phyloP scores from a whole-genome alignment of 2,797 vertebrate species.

The Bufotes viridis region DNA sequence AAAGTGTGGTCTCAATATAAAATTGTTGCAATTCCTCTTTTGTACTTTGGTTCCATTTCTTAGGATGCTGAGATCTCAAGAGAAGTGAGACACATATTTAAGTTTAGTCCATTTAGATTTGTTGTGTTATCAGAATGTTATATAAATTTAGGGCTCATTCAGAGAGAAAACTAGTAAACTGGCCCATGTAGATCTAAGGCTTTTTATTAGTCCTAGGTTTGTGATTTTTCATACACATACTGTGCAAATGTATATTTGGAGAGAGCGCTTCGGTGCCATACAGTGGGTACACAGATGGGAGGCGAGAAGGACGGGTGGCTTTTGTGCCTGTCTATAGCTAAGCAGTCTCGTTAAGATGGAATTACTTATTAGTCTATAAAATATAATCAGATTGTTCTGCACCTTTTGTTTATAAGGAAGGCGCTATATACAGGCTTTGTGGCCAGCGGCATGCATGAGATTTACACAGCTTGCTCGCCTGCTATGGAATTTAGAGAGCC shows the following conservation, averaged over 20 bases:
- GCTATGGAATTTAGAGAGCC: constrained; percentile 49
- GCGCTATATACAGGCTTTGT: constrained; percentile 30
- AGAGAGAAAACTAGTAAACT: background rate
- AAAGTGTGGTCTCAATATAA: background rate
- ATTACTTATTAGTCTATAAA: constrained; percentile 33
- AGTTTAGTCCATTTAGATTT: constrained; percentile 13
- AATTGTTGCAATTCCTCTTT: constrained; percentile 30
- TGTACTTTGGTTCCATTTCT: constrained; percentile 2
- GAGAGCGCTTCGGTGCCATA: background rate
- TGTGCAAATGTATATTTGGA: too few species aligned
- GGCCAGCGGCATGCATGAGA: background rate
- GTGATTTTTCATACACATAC: too few species aligned
- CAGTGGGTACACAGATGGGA: background rate
- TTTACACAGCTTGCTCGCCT: constrained; percentile 26
- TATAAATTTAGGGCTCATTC: background rate
- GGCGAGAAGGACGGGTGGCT: background rate
- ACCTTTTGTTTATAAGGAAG: background rate
- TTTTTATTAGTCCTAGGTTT: too few species aligned
- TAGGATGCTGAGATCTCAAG: background rate
- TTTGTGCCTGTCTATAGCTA: background rate
- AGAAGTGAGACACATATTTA: constrained; percentile 13
- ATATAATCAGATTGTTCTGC: background rate
- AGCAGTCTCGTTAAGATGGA: background rate
- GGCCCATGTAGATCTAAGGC: too few species aligned
- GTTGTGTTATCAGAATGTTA: background rate